Conservation (phyloP, 2,797 vertebrate genomes). For the Darevskia nairensis region DNA sequence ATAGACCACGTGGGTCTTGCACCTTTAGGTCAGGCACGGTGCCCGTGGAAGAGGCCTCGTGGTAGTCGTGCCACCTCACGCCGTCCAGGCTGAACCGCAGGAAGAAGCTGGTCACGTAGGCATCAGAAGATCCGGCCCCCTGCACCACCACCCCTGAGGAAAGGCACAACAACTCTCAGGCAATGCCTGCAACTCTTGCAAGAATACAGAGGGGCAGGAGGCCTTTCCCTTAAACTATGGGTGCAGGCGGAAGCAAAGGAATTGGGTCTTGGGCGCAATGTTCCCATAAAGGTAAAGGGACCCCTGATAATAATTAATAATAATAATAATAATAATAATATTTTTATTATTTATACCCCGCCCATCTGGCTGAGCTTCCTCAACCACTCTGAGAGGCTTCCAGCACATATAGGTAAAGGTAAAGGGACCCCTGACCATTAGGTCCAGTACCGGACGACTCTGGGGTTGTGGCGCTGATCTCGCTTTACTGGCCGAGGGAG, state of each 20-base stretch:
- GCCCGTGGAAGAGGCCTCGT: slow-evolving; percentile 70
- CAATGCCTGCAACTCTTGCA: not conserved
- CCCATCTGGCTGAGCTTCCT: too few species aligned
- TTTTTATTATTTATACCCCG: too few species aligned
- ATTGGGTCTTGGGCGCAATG: not conserved
- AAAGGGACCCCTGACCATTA: too few species aligned
- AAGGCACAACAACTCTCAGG: rapidly evolving
- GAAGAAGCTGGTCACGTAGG: slow-evolving; percentile 83
- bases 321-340: too few species aligned
- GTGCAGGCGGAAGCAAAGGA: not conserved
- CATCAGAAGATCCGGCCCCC: slow-evolving; percentile 77
- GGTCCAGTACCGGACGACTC: too few species aligned
- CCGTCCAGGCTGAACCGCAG: slow-evolving; percentile 87
- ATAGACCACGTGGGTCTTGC: not conserved
- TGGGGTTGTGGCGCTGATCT: too few species aligned
- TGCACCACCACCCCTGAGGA: slow-evolving; percentile 83
- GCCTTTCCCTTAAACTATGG: too few species aligned
- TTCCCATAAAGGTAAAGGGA: not conserved
- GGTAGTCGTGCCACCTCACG: slow-evolving; percentile 81
- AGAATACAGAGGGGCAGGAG: too few species aligned
- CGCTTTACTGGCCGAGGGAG: too few species aligned
- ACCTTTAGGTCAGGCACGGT: slow-evolving; percentile 80
- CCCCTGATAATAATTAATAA: too few species aligned
- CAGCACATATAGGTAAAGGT: too few species aligned
- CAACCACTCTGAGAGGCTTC: too few species aligned